A percentile compares a stretch with the other conserved stretches of the same genome.
Conservation (phyloP, 2,888 invertebrate genomes). For the Eulithis testata region DNA sequence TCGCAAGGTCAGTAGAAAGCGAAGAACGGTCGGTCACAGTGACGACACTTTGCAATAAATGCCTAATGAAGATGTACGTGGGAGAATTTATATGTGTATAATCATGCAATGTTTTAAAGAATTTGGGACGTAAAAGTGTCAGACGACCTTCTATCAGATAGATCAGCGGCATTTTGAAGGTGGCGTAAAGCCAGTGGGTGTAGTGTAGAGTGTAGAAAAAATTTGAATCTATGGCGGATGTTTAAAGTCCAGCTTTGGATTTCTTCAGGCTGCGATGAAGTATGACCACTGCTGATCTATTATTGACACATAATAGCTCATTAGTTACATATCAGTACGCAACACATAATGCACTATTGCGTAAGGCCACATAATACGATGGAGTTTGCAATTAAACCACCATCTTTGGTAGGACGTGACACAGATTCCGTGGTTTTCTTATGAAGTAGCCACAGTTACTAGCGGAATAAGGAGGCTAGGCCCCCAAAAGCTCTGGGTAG, state of each 20-base stretch:
- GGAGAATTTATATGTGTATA: neutral
- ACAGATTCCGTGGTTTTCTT: constrained; percentile 19
- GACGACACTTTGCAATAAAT: constrained; percentile 28
- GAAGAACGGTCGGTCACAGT: constrained; percentile 35
- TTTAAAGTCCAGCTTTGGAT: too few relatives aligned
- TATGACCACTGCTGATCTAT: constrained; percentile 13
- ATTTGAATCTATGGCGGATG: too few relatives aligned
- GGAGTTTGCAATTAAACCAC: constrained; percentile 28
- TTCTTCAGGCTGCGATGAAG: too few relatives aligned
- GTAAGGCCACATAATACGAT: constrained; percentile 32
- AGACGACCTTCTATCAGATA: too few relatives aligned
- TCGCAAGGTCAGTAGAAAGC: constrained; percentile 47
- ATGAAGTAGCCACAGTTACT: neutral
- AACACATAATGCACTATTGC: constrained; percentile 33
- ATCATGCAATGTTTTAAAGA: too few relatives aligned
- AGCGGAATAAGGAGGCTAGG: neutral
- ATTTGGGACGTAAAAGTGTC: too few relatives aligned
- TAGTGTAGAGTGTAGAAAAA: too few relatives aligned
- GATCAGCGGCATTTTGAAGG: too few relatives aligned
- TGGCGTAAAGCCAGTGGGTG: too few relatives aligned
- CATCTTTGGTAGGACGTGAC: constrained; percentile 25
- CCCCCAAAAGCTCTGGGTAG: too few relatives aligned
- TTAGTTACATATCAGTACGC: constrained; percentile 30
- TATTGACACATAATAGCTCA: constrained; percentile 29
- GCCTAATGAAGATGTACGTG: constrained; percentile 1